phyloP scores from a whole-genome alignment of 2,888 invertebrate genomes.

The Parthenolecanium corni region DNA sequence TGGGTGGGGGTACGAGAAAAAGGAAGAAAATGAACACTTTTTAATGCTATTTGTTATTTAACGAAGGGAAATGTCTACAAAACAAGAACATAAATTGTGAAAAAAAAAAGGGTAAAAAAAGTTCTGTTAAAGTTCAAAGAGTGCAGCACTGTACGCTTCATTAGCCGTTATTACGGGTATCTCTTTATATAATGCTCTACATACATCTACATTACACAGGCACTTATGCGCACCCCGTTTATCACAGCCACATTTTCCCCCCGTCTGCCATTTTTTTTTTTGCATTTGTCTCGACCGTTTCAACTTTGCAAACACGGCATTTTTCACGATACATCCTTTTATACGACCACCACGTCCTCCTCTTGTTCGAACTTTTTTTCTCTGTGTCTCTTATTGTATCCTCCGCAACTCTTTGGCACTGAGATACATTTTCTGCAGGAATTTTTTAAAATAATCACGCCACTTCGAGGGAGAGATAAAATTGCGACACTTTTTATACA shows the following conservation, averaged over 20 bases:
- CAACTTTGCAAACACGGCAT: slow-evolving; percentile 15
- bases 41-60: slow-evolving; percentile 18
- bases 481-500: no score
- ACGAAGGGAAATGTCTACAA: slow-evolving; percentile 1
- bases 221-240: slow-evolving; percentile 12
- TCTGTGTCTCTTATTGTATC: no score
- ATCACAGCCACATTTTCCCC: no score
- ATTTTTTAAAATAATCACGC: no score
- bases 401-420: no score
- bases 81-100: neutral
- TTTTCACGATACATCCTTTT: slow-evolving; percentile 3
- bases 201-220: slow-evolving; percentile 10
- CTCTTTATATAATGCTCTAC: neutral
- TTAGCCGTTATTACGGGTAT: slow-evolving; percentile 4
- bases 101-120: neutral
- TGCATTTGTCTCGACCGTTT: neutral
- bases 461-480: no score
- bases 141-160: slow-evolving; percentile 19
- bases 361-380: no score
- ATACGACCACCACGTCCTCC: no score
- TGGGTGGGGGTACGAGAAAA: slow-evolving; percentile 3
- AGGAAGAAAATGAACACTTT: slow-evolving; percentile 7
- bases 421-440: no score
- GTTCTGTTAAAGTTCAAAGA: slow-evolving; percentile 20
- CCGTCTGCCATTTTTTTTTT: no score